These are phyloP conservation scores for Drosophila bunnanda DNA, from an alignment of 2,888 invertebrate species.

Conservation along the genomic window DNA sequence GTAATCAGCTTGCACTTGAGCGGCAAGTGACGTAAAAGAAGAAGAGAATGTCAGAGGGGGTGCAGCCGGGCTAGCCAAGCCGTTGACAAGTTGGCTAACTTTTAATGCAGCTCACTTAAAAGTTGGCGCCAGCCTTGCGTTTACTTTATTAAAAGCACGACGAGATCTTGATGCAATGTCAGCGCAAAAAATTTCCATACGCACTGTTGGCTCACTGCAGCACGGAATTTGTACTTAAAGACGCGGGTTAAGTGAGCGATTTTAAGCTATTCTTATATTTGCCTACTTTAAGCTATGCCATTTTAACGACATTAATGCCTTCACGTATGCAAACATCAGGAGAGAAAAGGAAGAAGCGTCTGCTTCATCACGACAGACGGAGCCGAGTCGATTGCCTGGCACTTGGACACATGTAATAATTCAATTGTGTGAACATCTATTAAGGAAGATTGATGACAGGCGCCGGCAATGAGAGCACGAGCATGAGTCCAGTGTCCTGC, in stretches of 20 bases:
- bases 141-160: conserved; percentile 47
- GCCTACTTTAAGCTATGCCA: conserved; percentile 45
- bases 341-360: conserved; percentile 8
- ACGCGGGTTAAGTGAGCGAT: neutral
- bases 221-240: conserved; percentile 13
- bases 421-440: conserved; percentile 83
- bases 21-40: conserved; percentile 14
- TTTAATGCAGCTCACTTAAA: conserved; percentile 75
- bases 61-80: conserved; percentile 34
- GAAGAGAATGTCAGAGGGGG: conserved; percentile 1
- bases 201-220: conserved; percentile 25
- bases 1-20: conserved; percentile 55
- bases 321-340: conserved; percentile 62
- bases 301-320: conserved; percentile 70
- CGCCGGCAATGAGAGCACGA: conserved; percentile 39
- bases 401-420: conserved; percentile 82
- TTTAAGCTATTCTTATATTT: conserved; percentile 5
- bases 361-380: conserved; percentile 12
- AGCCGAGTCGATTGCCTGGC: conserved; percentile 67
- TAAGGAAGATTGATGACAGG: conserved; percentile 83
- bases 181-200: conserved; percentile 46
- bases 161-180: conserved; percentile 45
- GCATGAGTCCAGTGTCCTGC: conserved; percentile 20
- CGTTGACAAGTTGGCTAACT: conserved; percentile 73
- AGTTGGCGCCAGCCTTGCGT: conserved; percentile 49